Conservation (phyloP, 1,140 invertebrate genomes). For the Bacillus rossius region DNA sequence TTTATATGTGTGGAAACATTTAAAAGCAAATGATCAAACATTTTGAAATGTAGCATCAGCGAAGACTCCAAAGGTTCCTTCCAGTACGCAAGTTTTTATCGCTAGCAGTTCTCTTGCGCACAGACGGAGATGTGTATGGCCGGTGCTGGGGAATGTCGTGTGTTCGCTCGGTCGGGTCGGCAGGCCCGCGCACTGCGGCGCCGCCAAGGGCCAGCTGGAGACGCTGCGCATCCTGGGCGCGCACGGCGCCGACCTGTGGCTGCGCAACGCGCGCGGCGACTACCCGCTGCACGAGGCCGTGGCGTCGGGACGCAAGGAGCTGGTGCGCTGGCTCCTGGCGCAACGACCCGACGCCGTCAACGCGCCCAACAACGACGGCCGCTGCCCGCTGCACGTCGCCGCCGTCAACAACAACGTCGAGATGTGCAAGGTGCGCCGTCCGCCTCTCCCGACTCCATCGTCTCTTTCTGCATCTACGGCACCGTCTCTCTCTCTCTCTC, state of each 20-base stretch:
- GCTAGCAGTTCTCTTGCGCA: too few relatives aligned
- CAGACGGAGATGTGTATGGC: too few relatives aligned
- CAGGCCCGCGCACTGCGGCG: constrained; percentile 79
- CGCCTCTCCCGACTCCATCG: neutral
- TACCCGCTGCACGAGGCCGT: constrained; percentile 93
- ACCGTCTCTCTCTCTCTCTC: too few relatives aligned
- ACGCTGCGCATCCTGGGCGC: constrained; percentile 70
- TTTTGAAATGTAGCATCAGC: too few relatives aligned
- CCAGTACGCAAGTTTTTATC: too few relatives aligned
- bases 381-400: constrained; percentile 89
- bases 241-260: constrained; percentile 85
- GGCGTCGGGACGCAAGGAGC: constrained; percentile 79
- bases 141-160: too few relatives aligned
- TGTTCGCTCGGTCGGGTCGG: constrained; percentile 1
- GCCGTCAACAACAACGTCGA: constrained; percentile 92
- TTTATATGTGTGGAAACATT: too few relatives aligned
- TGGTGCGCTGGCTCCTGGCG: constrained; percentile 80
- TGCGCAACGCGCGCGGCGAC: constrained; percentile 87
- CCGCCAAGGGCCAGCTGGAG: constrained; percentile 91
- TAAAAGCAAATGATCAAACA: too few relatives aligned
- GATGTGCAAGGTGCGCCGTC: constrained; percentile 66
- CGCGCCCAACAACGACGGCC: constrained; percentile 86
- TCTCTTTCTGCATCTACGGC: too few relatives aligned
- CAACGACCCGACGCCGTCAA: constrained; percentile 80
- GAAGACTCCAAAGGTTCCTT: too few relatives aligned